Percentiles rank a stretch among this genome's conserved stretches.
Conservation (phyloP, 53 echinoderm and acorn worm species). For the Patiria pectinifera region DNA sequence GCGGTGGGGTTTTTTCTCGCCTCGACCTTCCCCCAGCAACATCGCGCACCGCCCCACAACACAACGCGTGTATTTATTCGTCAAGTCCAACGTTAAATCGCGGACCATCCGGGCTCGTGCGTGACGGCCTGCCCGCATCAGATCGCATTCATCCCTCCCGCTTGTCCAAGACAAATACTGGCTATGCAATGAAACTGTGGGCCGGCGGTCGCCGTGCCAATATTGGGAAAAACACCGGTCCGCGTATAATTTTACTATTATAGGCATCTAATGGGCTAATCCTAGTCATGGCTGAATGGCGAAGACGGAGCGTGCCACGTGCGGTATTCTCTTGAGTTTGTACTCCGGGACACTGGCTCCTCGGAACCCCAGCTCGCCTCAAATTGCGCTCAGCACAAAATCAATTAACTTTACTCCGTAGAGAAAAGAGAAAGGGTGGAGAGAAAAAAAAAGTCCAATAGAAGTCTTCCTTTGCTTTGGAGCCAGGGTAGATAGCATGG, state of each 20-base stretch:
- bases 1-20: slow-evolving; percentile 22
- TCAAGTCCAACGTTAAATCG: slow-evolving; percentile 52
- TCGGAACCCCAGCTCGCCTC: background rate
- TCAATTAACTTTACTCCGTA: slow-evolving; percentile 46
- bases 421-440: background rate
- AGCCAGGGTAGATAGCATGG: slow-evolving; percentile 2
- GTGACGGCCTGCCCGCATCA: slow-evolving; percentile 46
- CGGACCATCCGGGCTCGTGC: slow-evolving; percentile 48
- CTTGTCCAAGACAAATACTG: slow-evolving; percentile 54
- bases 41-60: slow-evolving; percentile 30
- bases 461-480: slow-evolving; percentile 44
- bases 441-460: slow-evolving; percentile 17
- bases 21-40: slow-evolving; percentile 8
- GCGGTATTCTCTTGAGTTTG: slow-evolving; percentile 30
- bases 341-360: slow-evolving; percentile 21
- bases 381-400: slow-evolving; percentile 51
- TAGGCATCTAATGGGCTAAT: slow-evolving; percentile 59
- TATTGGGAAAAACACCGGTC: slow-evolving; percentile 56
- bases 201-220: slow-evolving; percentile 45
- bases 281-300: slow-evolving; percentile 48
- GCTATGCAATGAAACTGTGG: slow-evolving; percentile 49
- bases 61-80: slow-evolving; percentile 59
- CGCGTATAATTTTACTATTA: slow-evolving; percentile 54
- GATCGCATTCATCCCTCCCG: slow-evolving; percentile 50
- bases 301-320: slow-evolving; percentile 49